Conservation (phyloP, 2,113 vertebrate genomes). For the human (Homo sapiens) region GRCh38 chr22:40557001-40557500, state of each 20-base stretch:
- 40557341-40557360: neutral
- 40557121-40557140: neutral
- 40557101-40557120: neutral
- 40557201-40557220: neutral
- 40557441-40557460: neutral
- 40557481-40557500: neutral
- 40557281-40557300: neutral
- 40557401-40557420: neutral
- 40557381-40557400: constrained; percentile 19
- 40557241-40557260: neutral
- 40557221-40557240: neutral
- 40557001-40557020: neutral
- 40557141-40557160: constrained; percentile 28
- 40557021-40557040: neutral
- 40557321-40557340: neutral
- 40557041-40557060: constrained; percentile 8
- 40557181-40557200: neutral
- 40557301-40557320: neutral
- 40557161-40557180: constrained; percentile 28
- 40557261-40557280: neutral
- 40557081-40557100: neutral
- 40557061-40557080: neutral
- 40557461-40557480: neutral
- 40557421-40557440: constrained; percentile 1
- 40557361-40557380: constrained; percentile 24